A percentile compares a stretch with the other conserved stretches of the same genome.
phyloP scores from a whole-genome alignment of 2,797 vertebrate species.

The Microhierax caerulescens region DNA sequence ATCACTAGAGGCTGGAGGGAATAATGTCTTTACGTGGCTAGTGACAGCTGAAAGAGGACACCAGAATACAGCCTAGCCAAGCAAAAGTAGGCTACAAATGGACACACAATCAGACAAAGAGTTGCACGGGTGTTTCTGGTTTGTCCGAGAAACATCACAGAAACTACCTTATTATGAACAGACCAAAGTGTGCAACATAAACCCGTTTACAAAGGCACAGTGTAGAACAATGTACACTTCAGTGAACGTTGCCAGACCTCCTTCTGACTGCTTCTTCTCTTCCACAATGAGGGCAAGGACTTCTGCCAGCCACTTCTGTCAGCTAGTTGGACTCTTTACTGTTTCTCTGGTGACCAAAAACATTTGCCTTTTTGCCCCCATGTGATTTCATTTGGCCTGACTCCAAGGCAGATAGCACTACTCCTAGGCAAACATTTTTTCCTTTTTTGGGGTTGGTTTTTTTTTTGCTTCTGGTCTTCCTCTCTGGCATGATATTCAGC shows the following conservation, averaged over 20 bases:
- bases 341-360: not conserved
- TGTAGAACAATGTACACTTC: rapidly evolving
- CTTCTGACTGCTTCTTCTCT: not conserved
- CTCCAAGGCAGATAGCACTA: not conserved
- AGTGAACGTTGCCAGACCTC: not conserved
- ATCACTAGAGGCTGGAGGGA: not conserved
- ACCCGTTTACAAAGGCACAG: not conserved
- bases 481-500: not conserved
- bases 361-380: not conserved
- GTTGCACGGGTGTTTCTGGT: not conserved
- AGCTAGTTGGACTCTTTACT: not conserved
- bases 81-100: not conserved
- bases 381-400: not conserved
- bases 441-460: too few species aligned
- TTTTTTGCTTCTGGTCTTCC: not conserved
- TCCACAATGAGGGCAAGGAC: not conserved
- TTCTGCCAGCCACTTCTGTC: not conserved
- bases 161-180: not conserved
- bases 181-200: not conserved
- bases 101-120: not conserved
- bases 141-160: not conserved
- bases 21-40: not conserved
- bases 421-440: not conserved
- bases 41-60: not conserved
- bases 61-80: not conserved